Conservation (phyloP, 2,888 invertebrate species). For the Oegoconia quadripuncta region DNA sequence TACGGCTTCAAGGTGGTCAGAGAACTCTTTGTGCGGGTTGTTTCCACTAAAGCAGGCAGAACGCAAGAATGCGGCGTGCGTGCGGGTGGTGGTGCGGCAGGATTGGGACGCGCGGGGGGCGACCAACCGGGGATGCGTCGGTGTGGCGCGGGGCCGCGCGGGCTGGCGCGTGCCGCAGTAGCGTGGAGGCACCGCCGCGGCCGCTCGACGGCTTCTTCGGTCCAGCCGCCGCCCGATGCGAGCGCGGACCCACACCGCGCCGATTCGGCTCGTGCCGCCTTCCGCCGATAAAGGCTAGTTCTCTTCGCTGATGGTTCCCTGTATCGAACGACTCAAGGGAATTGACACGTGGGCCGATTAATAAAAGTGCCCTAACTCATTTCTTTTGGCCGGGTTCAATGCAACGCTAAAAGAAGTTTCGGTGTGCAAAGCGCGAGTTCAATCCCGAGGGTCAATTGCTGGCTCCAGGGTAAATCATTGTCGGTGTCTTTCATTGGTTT, state of each 20-base stretch:
- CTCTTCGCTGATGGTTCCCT: constrained; percentile 42
- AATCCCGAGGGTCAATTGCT: constrained; percentile 16
- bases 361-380: background rate
- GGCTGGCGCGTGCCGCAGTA: constrained; percentile 73
- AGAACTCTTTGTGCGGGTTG: too few relatives aligned
- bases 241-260: constrained; percentile 47
- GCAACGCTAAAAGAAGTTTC: constrained; percentile 31
- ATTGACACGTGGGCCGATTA: constrained; percentile 6
- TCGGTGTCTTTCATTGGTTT: background rate
- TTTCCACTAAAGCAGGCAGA: constrained; percentile 35
- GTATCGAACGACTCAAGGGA: constrained; percentile 34
- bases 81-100: constrained; percentile 49
- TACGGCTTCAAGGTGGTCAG: too few relatives aligned
- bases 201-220: constrained; percentile 52
- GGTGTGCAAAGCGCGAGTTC: constrained; percentile 31
- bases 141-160: constrained; percentile 35
- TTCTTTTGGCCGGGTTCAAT: constrained; percentile 21
- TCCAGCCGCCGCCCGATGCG: constrained; percentile 43
- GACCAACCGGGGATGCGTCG: constrained; percentile 27
- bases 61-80: constrained; percentile 75
- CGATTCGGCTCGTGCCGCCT: constrained; percentile 39
- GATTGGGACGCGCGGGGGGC: constrained; percentile 24
- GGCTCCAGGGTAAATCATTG: too few relatives aligned
- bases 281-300: constrained; percentile 35
- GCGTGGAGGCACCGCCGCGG: constrained; percentile 72